Evolutionary conservation across 2,888 invertebrate genomes (phyloP).

Genomic region (Fragum whitleyi): DNA sequence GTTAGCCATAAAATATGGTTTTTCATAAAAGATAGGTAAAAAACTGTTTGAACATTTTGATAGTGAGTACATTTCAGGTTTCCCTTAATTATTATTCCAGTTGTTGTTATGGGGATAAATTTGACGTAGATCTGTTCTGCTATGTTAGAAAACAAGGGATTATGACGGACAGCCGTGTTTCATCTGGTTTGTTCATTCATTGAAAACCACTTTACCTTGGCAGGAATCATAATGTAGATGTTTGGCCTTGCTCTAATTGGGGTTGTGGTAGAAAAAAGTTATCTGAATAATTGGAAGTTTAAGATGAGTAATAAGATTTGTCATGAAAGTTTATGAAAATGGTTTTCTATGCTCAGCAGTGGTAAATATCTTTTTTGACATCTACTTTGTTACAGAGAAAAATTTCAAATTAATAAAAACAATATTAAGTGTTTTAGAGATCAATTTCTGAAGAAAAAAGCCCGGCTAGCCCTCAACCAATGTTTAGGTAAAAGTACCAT

Average conservation of each 20-base stretch:
- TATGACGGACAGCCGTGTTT: slow-evolving; percentile 25
- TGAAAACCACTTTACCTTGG: slow-evolving; percentile 19
- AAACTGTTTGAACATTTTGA: background rate
- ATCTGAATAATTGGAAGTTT: too few relatives aligned
- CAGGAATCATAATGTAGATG: slow-evolving; percentile 15
- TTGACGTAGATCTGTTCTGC: slow-evolving; percentile 16
- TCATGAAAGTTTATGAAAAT: too few relatives aligned
- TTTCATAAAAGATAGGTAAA: background rate
- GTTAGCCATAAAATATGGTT: too few relatives aligned
- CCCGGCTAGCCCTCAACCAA: too few relatives aligned
- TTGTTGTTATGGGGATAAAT: background rate
- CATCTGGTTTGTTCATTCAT: slow-evolving; percentile 22
- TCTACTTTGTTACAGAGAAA: too few relatives aligned
- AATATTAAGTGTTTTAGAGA: too few relatives aligned
- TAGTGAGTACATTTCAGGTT: background rate
- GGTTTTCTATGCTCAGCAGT: too few relatives aligned
- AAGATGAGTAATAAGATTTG: too few relatives aligned
- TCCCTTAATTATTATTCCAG: slow-evolving; percentile 17
- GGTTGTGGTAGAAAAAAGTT: background rate
- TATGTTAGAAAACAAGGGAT: slow-evolving; percentile 6
- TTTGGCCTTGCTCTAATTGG: slow-evolving; percentile 3
- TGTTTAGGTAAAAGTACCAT: too few relatives aligned
- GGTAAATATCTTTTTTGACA: too few relatives aligned
- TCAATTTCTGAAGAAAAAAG: too few relatives aligned
- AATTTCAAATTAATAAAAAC: too few relatives aligned